phyloP scores from a whole-genome alignment of 2,797 vertebrate genomes.

The Merluccius polli region DNA sequence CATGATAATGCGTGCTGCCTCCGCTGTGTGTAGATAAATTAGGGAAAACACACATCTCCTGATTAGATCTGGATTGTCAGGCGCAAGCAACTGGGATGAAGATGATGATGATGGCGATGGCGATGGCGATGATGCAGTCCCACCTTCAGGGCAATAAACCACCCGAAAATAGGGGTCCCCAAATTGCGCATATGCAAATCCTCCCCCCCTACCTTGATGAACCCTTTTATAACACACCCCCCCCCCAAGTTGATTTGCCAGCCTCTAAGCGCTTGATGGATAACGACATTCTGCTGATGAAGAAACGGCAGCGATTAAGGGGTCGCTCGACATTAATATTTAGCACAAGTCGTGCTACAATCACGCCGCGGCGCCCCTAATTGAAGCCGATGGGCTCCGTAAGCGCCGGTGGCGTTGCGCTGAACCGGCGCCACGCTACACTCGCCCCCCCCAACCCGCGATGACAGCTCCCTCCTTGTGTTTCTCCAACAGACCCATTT shows the following conservation, averaged over 20 bases:
- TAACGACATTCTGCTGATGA: slow-evolving; percentile 72
- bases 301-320: slow-evolving; percentile 56
- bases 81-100: slow-evolving; percentile 30
- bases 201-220: slow-evolving; percentile 37
- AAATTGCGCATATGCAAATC: slow-evolving; percentile 52
- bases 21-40: slow-evolving; percentile 63
- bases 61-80: slow-evolving; percentile 67
- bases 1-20: slow-evolving; percentile 71
- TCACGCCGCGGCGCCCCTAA: slow-evolving; percentile 55
- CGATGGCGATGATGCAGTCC: slow-evolving; percentile 21
- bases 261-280: slow-evolving; percentile 51
- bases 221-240: slow-evolving; percentile 23
- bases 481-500: too few relatives aligned
- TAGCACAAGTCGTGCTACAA: slow-evolving; percentile 52
- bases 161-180: slow-evolving; percentile 25
- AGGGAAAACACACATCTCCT: slow-evolving; percentile 67
- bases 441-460: slow-evolving; percentile 38
- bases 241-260: slow-evolving; percentile 61
- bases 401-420: slow-evolving; percentile 63
- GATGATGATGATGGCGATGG: background rate
- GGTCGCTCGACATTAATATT: slow-evolving; percentile 70
- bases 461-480: slow-evolving; percentile 6
- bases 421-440: slow-evolving; percentile 56
- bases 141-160: slow-evolving; percentile 43
- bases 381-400: slow-evolving; percentile 66